A percentile compares a stretch with the other conserved stretches of the same genome.
phyloP scores from a whole-genome alignment of 2,888 invertebrate genomes.

The Drosophila lutescens region DNA sequence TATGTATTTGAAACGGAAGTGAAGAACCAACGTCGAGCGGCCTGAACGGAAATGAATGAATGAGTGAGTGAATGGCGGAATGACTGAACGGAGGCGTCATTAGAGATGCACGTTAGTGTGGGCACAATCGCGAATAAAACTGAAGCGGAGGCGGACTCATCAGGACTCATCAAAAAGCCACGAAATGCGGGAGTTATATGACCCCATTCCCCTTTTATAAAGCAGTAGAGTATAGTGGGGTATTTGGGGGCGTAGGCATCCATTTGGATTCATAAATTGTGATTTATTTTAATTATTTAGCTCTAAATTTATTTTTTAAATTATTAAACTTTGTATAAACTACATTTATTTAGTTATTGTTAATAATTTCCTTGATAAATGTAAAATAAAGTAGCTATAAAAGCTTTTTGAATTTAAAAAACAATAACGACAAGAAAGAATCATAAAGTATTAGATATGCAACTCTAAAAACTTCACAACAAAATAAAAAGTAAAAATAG shows the following conservation, averaged over 20 bases:
- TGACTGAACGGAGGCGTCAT: conserved; percentile 63
- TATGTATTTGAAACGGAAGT: conserved; percentile 77
- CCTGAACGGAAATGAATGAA: conserved; percentile 65
- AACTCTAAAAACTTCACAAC: too few species aligned
- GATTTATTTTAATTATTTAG: too few species aligned
- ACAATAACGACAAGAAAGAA: too few species aligned
- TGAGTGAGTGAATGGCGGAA: conserved; percentile 60
- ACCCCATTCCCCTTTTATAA: neutral
- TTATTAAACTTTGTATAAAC: too few species aligned
- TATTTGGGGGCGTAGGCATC: neutral
- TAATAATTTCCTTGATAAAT: too few species aligned
- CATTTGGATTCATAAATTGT: too few species aligned
- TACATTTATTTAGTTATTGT: too few species aligned
- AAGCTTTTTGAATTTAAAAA: too few species aligned
- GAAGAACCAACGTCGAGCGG: conserved; percentile 54
- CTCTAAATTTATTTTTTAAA: too few species aligned
- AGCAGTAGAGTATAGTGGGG: conserved; percentile 4
- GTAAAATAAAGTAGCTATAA: too few species aligned
- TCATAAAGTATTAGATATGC: too few species aligned
- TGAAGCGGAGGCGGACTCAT: conserved; percentile 14
- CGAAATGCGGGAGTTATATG: conserved; percentile 10
- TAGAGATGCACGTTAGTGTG: conserved; percentile 66
- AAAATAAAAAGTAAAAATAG: too few species aligned
- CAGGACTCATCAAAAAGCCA: conserved; percentile 28
- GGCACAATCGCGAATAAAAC: conserved; percentile 7